These are phyloP conservation scores for Trachymyrmex septentrionalis DNA, from an alignment of 1,140 invertebrate species.

Conservation along the genomic window DNA sequence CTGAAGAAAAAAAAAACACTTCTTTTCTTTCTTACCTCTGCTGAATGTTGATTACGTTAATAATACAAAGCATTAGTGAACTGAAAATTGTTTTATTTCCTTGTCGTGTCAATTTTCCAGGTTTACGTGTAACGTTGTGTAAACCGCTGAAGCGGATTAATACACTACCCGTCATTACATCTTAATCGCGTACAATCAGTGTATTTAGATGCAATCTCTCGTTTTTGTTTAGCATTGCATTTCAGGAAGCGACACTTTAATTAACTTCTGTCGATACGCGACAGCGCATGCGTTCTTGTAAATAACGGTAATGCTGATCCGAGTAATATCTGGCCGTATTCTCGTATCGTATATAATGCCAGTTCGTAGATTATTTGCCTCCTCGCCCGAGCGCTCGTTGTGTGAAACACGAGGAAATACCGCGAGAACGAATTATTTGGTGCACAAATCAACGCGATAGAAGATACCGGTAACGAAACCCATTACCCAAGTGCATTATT, in stretches of 20 bases:
- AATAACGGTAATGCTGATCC: conserved; percentile 36
- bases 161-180: background rate
- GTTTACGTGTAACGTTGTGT: background rate
- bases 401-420: conserved; percentile 39
- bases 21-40: background rate
- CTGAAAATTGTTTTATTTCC: background rate
- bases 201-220: background rate
- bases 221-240: conserved; percentile 26
- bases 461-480: conserved; percentile 36
- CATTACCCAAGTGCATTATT: conserved; percentile 29
- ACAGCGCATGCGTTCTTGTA: conserved; percentile 14
- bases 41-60: background rate
- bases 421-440: conserved; percentile 40
- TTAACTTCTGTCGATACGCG: conserved; percentile 44
- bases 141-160: conserved; percentile 2
- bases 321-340: conserved; percentile 21
- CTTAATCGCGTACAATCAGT: background rate
- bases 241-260: conserved; percentile 47
- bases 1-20: background rate
- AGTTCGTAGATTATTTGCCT: conserved; percentile 31
- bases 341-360: conserved; percentile 19
- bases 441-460: conserved; percentile 48
- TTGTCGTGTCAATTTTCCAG: background rate
- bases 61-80: background rate
- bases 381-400: background rate